A percentile compares a stretch with the other conserved stretches of the same genome.
These are phyloP conservation scores for Dascillus cervinus DNA, from an alignment of 2,888 invertebrate species.

Conservation along the genomic window DNA sequence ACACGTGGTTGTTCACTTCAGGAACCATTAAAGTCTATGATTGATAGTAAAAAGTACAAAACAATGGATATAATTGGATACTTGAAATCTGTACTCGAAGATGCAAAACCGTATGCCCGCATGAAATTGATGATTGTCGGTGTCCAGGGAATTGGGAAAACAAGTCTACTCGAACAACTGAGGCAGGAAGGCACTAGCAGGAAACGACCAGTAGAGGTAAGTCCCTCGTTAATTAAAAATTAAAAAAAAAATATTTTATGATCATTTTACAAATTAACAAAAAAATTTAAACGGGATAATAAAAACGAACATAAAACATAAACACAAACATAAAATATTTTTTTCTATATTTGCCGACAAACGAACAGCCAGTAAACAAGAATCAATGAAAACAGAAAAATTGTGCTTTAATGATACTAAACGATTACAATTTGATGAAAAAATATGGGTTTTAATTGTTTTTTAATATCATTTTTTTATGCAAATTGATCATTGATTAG, in stretches of 20 bases:
- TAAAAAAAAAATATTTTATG: too few species aligned
- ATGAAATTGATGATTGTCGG: slow-evolving; percentile 97
- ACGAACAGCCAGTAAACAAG: too few species aligned
- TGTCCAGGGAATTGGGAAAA: slow-evolving; percentile 80
- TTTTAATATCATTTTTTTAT: too few species aligned
- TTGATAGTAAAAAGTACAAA: slow-evolving; percentile 86
- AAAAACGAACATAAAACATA: too few species aligned
- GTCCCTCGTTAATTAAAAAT: too few species aligned
- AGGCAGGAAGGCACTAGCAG: slow-evolving; percentile 76
- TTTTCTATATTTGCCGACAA: too few species aligned
- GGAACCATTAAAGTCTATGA: slow-evolving; percentile 85
- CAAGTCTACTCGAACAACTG: slow-evolving; percentile 81
- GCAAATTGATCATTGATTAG: too few species aligned
- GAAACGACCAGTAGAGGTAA: slow-evolving; percentile 55
- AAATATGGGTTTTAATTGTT: too few species aligned
- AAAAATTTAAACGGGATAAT: not conserved
- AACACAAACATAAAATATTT: too few species aligned
- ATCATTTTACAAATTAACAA: not conserved
- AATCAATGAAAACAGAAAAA: too few species aligned
- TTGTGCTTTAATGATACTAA: too few species aligned
- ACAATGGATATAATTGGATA: slow-evolving; percentile 94
- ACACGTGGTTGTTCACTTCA: slow-evolving; percentile 81
- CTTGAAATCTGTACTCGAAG: slow-evolving; percentile 79
- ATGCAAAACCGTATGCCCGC: slow-evolving; percentile 86
- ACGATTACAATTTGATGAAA: too few species aligned